Evolutionary conservation across 2,113 vertebrate species (phyloP).

Genomic region (Lanius ludovicianus): DNA sequence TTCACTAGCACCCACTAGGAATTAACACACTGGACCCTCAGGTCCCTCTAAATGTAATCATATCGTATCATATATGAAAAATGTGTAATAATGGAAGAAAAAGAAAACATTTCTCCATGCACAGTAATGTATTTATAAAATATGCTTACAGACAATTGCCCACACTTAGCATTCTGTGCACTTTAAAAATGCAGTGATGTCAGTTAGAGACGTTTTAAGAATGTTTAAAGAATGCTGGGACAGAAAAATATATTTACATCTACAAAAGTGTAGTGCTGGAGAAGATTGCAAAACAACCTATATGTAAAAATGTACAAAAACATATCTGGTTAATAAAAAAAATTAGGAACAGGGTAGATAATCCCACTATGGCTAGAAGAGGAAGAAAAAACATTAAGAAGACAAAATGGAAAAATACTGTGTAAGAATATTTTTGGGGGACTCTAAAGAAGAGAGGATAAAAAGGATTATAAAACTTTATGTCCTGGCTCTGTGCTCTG

Average conservation of each 20-base stretch:
- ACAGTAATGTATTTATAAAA: background rate
- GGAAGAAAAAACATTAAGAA: background rate
- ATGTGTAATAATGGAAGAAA: background rate
- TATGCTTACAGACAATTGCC: background rate
- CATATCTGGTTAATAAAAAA: background rate
- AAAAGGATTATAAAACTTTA: background rate
- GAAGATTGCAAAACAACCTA: background rate
- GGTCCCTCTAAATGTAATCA: background rate
- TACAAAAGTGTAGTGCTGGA: background rate
- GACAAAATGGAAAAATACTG: background rate
- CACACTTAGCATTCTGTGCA: background rate
- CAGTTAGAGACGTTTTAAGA: background rate
- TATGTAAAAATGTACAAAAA: background rate
- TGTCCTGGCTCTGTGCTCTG: background rate
- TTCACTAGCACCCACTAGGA: background rate
- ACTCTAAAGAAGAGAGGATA: background rate
- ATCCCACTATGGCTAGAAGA: background rate
- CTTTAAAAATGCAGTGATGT: background rate
- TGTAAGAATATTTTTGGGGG: background rate
- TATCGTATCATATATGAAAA: background rate
- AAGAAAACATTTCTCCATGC: fast-evolving
- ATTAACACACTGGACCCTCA: background rate
- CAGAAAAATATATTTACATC: background rate
- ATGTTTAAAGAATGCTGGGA: background rate
- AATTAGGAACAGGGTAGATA: background rate